Conservation (phyloP, 2,797 vertebrate species). For the Netta rufina region DNA sequence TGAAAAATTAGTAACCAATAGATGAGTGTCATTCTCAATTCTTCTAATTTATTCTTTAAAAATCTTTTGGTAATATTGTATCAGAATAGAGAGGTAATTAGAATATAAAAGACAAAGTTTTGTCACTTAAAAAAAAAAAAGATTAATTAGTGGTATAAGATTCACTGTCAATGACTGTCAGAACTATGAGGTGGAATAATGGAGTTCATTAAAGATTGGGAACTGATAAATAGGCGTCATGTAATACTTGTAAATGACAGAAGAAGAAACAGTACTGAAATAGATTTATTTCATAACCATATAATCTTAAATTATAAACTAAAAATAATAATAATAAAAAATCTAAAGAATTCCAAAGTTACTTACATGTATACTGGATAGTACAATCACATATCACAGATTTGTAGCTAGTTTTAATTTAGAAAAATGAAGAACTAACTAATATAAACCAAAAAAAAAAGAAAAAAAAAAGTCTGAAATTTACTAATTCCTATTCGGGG, state of each 20-base stretch:
- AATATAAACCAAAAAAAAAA: background rate
- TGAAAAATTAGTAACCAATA: background rate
- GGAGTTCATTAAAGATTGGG: background rate
- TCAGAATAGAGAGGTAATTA: background rate
- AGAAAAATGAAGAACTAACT: background rate
- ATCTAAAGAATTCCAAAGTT: background rate
- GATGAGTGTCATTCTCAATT: background rate
- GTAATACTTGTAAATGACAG: background rate
- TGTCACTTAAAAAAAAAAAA: background rate
- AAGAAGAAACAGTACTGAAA: background rate
- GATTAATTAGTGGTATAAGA: background rate
- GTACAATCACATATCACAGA: background rate
- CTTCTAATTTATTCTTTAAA: background rate
- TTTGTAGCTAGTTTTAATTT: background rate
- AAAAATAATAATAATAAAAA: background rate
- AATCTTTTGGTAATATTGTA: background rate
- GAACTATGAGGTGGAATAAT: background rate
- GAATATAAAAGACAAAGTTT: background rate
- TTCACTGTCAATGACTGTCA: background rate
- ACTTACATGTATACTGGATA: background rate
- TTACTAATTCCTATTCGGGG: background rate
- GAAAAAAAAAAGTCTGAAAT: background rate
- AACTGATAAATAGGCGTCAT: background rate
- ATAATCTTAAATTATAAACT: background rate
- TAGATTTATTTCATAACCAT: background rate